Conservation (phyloP, 2,797 vertebrate species). For the Bovichtus diacanthus region DNA sequence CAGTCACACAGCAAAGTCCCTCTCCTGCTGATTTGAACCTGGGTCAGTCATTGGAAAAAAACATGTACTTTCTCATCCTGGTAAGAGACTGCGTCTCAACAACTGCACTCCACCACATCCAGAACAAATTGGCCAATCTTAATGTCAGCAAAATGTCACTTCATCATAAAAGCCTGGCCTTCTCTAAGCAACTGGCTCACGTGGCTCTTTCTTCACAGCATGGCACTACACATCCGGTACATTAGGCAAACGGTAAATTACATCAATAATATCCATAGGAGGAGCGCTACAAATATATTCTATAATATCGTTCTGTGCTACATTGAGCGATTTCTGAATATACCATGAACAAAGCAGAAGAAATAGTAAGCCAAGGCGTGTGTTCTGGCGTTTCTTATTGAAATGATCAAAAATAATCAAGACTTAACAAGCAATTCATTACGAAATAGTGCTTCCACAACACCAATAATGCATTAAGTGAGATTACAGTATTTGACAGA, state of each 20-base stretch:
- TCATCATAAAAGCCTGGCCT: constrained; percentile 86
- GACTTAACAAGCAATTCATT: constrained; percentile 23
- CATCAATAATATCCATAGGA: constrained; percentile 81
- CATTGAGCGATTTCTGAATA: constrained; percentile 17
- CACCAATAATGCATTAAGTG: constrained; percentile 14
- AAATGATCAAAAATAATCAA: constrained; percentile 29
- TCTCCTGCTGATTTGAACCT: constrained; percentile 70
- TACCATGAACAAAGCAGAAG: constrained; percentile 34
- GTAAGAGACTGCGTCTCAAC: constrained; percentile 78
- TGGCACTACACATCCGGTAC: constrained; percentile 83
- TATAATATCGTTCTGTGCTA: constrained; percentile 47
- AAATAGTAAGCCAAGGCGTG: constrained; percentile 16
- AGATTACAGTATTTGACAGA: constrained; percentile 34
- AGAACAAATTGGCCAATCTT: constrained; percentile 89
- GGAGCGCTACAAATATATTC: constrained; percentile 68
- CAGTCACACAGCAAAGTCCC: constrained; percentile 50
- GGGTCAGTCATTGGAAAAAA: constrained; percentile 68
- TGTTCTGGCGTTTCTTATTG: constrained; percentile 8
- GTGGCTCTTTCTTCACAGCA: constrained; percentile 83
- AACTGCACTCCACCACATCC: constrained; percentile 83
- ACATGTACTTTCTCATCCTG: constrained; percentile 75
- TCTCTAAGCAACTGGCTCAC: constrained; percentile 76
- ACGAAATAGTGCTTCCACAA: constrained; percentile 32
- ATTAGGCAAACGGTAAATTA: constrained; percentile 82
- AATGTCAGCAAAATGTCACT: constrained; percentile 90